Conservation (phyloP, 1,140 invertebrate species). For the Lordiphosa stackelbergi region DNA sequence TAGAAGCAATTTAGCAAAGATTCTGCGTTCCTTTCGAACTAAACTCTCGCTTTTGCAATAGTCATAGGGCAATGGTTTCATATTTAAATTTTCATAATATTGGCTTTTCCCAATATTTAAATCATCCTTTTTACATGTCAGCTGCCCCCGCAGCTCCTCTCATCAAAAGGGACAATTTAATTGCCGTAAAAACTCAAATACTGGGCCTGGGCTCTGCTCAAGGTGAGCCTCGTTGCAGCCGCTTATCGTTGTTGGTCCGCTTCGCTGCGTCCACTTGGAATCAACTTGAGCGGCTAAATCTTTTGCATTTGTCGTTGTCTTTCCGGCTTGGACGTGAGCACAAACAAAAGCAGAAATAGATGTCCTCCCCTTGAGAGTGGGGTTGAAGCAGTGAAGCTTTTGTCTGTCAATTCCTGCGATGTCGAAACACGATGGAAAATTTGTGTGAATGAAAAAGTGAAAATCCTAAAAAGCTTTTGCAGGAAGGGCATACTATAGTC, state of each 20-base stretch:
- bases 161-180: constrained; percentile 9
- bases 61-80: no score
- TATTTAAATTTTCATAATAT: no score
- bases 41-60: no score
- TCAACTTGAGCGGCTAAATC: constrained; percentile 9
- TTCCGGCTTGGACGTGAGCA: constrained; percentile 12
- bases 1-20: no score
- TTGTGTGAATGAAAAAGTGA: neutral
- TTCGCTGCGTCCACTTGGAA: constrained; percentile 6
- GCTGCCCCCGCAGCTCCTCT: neutral
- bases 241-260: constrained; percentile 10
- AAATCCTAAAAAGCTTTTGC: neutral
- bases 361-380: no score
- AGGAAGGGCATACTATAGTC: neutral
- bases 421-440: neutral
- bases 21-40: no score
- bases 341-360: constrained; percentile 2
- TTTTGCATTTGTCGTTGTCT: constrained; percentile 12
- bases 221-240: constrained; percentile 10
- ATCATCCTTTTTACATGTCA: no score
- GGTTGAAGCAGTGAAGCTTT: neutral
- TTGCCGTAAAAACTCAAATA: constrained; percentile 7
- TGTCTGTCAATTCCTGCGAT: constrained; percentile 5
- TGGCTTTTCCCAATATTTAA: no score
- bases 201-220: neutral